A percentile compares a stretch with the other conserved stretches of the same genome.
Conservation (phyloP, 2,113 vertebrate genomes). For the Microtus montanus region DNA sequence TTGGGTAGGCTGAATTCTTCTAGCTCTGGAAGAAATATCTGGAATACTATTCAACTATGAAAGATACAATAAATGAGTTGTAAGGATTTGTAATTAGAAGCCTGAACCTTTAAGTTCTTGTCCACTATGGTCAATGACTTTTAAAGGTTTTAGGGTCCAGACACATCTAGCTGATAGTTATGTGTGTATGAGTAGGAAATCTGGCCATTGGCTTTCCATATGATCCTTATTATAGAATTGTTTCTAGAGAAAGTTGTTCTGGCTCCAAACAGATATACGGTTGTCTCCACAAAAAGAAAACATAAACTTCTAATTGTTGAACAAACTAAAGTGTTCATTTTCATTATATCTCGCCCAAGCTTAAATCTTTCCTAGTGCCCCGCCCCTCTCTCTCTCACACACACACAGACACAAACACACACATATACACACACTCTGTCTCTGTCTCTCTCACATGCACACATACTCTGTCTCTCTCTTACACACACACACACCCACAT, state of each 20-base stretch:
- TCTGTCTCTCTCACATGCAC: too few relatives aligned
- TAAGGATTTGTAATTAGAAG: neutral
- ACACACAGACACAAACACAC: neutral
- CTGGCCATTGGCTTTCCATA: neutral
- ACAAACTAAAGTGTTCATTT: conserved; percentile 33
- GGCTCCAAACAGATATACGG: neutral
- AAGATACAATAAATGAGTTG: neutral
- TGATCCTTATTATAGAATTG: neutral
- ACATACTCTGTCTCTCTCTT: neutral
- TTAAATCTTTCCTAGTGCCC: neutral
- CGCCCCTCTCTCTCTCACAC: too few relatives aligned
- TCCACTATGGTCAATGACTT: neutral
- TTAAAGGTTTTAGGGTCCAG: neutral
- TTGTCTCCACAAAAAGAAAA: neutral
- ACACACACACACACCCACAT: neutral
- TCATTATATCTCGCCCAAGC: neutral
- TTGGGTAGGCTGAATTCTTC: neutral
- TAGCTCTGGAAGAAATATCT: neutral
- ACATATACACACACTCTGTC: too few relatives aligned
- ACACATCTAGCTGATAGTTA: neutral
- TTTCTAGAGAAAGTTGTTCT: neutral
- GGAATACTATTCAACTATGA: neutral
- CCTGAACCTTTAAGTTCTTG: neutral
- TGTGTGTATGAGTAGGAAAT: neutral
- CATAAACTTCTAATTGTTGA: neutral